These are phyloP conservation scores for Cyprinodon brontotheroides DNA, from an alignment of 2,113 vertebrate genomes.

Conservation along the genomic window DNA sequence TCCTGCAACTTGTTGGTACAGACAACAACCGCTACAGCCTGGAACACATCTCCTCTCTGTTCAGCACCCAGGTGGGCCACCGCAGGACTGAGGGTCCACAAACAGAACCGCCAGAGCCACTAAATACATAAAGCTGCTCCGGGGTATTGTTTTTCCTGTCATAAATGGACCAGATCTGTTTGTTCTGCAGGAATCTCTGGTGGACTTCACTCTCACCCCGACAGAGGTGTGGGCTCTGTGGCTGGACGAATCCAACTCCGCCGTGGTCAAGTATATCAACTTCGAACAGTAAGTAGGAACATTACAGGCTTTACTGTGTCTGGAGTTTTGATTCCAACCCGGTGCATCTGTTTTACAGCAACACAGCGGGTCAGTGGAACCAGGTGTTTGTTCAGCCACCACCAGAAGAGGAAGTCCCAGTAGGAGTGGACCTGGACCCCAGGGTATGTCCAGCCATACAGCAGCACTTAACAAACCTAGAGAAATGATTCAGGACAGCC, in stretches of 20 bases:
- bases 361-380: conserved; percentile 91
- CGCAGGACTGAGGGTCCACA: not conserved
- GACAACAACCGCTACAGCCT: conserved; percentile 90
- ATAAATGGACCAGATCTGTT: not conserved
- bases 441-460: conserved; percentile 77
- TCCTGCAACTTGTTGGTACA: conserved; percentile 88
- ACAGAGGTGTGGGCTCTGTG: conserved; percentile 93
- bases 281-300: conserved; percentile 87
- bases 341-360: conserved; percentile 73
- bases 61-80: conserved; percentile 85
- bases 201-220: conserved; percentile 91
- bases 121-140: not conserved
- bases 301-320: not conserved
- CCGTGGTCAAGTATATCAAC: conserved; percentile 91
- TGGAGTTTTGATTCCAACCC: not conserved
- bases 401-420: conserved; percentile 87
- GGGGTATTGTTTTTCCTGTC: not conserved
- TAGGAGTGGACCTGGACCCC: conserved; percentile 90
- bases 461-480: not conserved
- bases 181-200: conserved; percentile 83
- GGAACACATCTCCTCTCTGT: conserved; percentile 91
- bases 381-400: conserved; percentile 91
- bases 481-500: conserved; percentile 75
- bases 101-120: not conserved
- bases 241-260: conserved; percentile 90